Percentiles rank a stretch among this genome's conserved stretches.
Conservation (phyloP, 2,113 vertebrate species). For the Euleptes europaea region DNA sequence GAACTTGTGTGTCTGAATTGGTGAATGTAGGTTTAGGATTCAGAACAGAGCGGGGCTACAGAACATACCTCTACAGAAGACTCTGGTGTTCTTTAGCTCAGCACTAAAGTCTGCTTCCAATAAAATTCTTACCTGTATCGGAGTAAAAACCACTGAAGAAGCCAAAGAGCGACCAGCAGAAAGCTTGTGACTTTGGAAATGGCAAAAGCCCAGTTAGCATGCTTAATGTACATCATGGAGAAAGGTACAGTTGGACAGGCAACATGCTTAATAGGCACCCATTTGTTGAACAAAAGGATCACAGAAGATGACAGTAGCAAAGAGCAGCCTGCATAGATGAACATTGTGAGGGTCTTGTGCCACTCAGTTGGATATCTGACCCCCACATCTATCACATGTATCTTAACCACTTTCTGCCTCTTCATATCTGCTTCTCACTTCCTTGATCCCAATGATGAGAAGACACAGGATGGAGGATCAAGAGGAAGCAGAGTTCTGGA, state of each 20-base stretch:
- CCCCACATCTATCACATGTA: rapidly evolving
- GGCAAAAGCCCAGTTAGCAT: not conserved
- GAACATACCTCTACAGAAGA: not conserved
- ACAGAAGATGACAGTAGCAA: not conserved
- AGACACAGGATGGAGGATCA: not conserved
- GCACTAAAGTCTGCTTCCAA: not conserved
- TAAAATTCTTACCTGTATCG: slow-evolving; percentile 24
- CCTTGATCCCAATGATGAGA: not conserved
- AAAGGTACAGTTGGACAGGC: not conserved
- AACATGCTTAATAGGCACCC: not conserved
- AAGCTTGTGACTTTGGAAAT: slow-evolving; percentile 3
- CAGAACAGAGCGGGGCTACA: not conserved
- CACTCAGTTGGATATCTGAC: rapidly evolving
- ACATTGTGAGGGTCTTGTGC: not conserved
- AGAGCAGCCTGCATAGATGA: rapidly evolving
- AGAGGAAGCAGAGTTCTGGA: not conserved
- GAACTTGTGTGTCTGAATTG: not conserved
- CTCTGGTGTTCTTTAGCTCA: not conserved
- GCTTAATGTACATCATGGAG: not conserved
- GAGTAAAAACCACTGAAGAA: not conserved
- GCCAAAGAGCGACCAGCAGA: not conserved
- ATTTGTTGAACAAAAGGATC: not conserved
- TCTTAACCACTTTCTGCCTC: not conserved
- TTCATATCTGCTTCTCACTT: not conserved
- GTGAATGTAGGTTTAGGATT: not conserved